Evolutionary conservation across 2,888 invertebrate species (phyloP), one percentile per base, ranked within the genome.

Genomic region (Caenorhabditis sp.): DNA sequence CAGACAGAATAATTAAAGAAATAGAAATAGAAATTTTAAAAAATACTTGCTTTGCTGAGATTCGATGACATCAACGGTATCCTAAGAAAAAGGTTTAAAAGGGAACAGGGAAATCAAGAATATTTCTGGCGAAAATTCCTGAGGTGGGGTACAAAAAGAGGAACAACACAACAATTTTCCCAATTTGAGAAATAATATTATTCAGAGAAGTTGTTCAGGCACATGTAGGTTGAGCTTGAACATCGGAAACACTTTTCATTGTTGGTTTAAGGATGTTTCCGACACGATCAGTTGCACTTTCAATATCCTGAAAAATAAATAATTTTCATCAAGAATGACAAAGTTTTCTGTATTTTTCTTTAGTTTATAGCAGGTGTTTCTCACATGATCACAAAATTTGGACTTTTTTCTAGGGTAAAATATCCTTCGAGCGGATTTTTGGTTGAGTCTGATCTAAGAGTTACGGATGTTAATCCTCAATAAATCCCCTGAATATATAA

Each of bases 271-370:
- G 49, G 12, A 77, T 76, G 20, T 70, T 67, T 0, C 70, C 76
- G 8, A 81, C 73, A 7, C 81, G 70, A 31, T 80, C 77, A 0
- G 78, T 71, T n/a, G 78, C 75, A 14, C 54, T 63, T 60, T 81
- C 81, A 21, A 81, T 81, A 36, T 81, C 81, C 79, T 81, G 59
- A 66, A 78, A 69, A 52, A 36, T 59, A 26, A 58, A 26, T 5
- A 25, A 53, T 49, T 23, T 52, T 26, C 8, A 36, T 36, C n/a
- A n/a, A n/a, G n/a, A n/a, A n/a, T n/a, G n/a, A 36, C 36, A 36
- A 8, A 36, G 10, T 36, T 36, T 8, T 8, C 10, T 36, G 36
- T 8, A 36, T 36, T 36, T 8, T 8, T 36, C 10, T 36, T 36
- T 36, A 8, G 36, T 36, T 10, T 36, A 36, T 36, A n/a, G n/a